These are phyloP conservation scores for Vireo griseus DNA, from an alignment of 2,797 vertebrate genomes.

Conservation along the genomic window DNA sequence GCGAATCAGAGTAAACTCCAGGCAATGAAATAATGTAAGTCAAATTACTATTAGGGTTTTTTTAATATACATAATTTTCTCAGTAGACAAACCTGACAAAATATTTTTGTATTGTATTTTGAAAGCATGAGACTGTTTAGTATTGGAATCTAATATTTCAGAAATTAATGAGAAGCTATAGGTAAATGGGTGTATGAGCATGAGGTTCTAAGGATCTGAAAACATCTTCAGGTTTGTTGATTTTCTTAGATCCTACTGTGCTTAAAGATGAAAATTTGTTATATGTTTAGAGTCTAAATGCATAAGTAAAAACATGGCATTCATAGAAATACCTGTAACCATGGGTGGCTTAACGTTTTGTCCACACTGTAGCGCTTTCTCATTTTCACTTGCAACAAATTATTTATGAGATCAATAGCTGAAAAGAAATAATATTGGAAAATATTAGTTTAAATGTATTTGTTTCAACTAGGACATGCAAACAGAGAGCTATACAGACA, in stretches of 20 bases:
- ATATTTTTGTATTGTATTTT: neutral
- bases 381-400: constrained; percentile 98
- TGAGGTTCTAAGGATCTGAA: neutral
- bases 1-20: neutral
- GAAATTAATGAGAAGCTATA: neutral
- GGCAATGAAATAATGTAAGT: neutral
- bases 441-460: neutral
- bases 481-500: neutral
- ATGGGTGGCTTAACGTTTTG: constrained; percentile 95
- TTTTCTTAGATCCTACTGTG: neutral
- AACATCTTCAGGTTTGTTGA: neutral
- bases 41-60: neutral
- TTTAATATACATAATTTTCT: neutral
- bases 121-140: neutral
- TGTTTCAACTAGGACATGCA: neutral
- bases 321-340: constrained; percentile 84
- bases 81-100: neutral
- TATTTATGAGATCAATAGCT: constrained; percentile 98
- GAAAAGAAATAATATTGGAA: constrained; percentile 60
- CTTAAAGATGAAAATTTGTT: neutral
- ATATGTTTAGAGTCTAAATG: neutral
- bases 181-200: neutral
- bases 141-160: neutral
- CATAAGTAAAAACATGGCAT: neutral
- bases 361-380: constrained; percentile 97